Evolutionary conservation across 1,140 invertebrate genomes (phyloP).

Genomic region (Brachionus asplanchnoidis): DNA sequence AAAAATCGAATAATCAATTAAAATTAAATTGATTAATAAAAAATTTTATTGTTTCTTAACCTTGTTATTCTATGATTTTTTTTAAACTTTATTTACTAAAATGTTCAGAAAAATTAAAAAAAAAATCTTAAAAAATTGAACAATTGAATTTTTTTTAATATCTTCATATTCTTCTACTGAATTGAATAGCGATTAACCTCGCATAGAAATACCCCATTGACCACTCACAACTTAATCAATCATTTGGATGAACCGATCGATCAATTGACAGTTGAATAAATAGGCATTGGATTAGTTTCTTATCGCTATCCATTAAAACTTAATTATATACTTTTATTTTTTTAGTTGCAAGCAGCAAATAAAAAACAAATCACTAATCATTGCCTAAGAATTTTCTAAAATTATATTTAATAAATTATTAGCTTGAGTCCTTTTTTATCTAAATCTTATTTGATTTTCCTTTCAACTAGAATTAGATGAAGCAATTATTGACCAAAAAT

Average conservation of each 20-base stretch:
- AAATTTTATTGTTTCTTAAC: no score
- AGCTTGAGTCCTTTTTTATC: background rate
- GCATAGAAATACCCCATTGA: background rate
- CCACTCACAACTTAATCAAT: background rate
- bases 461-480: background rate
- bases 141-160: background rate
- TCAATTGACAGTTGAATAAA: slow-evolving; percentile 13
- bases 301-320: background rate
- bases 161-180: background rate
- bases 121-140: no score
- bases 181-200: background rate
- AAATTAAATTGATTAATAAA: no score
- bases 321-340: background rate
- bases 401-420: background rate
- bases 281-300: background rate
- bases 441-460: background rate
- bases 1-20: no score
- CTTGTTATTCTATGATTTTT: no score
- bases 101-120: no score
- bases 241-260: background rate
- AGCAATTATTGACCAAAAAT: background rate
- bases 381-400: background rate
- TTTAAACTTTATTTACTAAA: no score
- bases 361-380: background rate
- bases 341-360: background rate